Base-by-base conservation (phyloP, 2,797 vertebrate species). In the Microctenopoma lineatum region DNA sequence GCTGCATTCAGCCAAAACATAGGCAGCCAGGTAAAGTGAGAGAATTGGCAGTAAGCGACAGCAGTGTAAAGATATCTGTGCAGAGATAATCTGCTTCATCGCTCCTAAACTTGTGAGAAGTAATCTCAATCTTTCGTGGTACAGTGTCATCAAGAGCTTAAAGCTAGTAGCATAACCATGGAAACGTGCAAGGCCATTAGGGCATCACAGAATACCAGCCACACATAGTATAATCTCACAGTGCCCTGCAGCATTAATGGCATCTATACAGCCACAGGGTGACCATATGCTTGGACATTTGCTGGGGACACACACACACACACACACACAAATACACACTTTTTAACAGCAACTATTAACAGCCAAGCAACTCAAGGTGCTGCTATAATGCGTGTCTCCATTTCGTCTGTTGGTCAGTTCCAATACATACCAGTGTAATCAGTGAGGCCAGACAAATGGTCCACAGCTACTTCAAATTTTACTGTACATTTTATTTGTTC, bases 271-370 rank as follows among this genome's bases (percentile, higher is more conserved):
- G 70, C 80, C 82, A 84, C 77, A 55, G 79, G 82, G 81, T 83
- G 81, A 80, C 91, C 90, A 91, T 92, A 91, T 91, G 90, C 73
- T 87, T 56, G 84, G 80, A 73, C 84, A 91, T 89, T 90, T 91
- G 86, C 87, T 71, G 34, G 57, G 77, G 32, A 59, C 69, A 18
- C 58, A 21, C 21, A 21, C 21, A 21, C 21, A 21, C 21, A 21
- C 21, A 21, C 21, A 21, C 21, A 21, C 21, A 21, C 21, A 21
- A 21, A 21, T 21, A 34, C 8, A 58, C 66, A 47, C 52, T 70
- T 60, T 59, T 38, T 48, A 68, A 39, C 66, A 69, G 71, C 50
- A 38, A 81, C 59, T 50, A 62, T 71, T 77, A 71, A 70, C 67
- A 66, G 84, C 75, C 81, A 83, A 87, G 80, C 70, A 78, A 81